phyloP scores from a whole-genome alignment of 2,113 vertebrate species.

The Agapornis roseicollis region DNA sequence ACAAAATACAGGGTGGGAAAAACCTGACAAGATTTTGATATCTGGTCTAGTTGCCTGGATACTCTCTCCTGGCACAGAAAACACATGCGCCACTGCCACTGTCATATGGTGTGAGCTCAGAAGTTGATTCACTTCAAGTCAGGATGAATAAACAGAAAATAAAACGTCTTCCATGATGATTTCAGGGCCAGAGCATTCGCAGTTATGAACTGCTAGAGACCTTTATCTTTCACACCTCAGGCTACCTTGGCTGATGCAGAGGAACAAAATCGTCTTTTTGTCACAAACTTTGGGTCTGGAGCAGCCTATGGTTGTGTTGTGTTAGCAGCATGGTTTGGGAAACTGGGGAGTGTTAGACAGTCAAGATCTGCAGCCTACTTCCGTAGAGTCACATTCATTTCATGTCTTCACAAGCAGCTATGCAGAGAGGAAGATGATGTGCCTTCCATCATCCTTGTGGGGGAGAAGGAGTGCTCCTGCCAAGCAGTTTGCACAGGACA shows the following conservation, averaged over 20 bases:
- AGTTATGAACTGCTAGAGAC: constrained; percentile 13
- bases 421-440: not conserved
- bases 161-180: not conserved
- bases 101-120: constrained; percentile 47
- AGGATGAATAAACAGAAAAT: constrained; percentile 54
- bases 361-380: constrained; percentile 57
- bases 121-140: constrained; percentile 59
- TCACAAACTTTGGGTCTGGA: not conserved
- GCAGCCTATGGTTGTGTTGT: not conserved
- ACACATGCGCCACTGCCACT: not conserved
- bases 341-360: constrained; percentile 38
- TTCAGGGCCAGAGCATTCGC: constrained; percentile 2
- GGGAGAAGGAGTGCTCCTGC: not conserved
- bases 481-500: constrained; percentile 1
- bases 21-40: constrained; percentile 40
- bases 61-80: constrained; percentile 44
- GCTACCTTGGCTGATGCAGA: constrained; percentile 3
- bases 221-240: constrained; percentile 27
- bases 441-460: constrained; percentile 34
- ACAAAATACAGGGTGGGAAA: constrained; percentile 42
- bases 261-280: not conserved
- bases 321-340: constrained; percentile 37
- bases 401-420: not conserved
- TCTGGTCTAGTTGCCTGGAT: constrained; percentile 66
- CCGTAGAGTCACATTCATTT: constrained; percentile 52